Conservation (phyloP, 2,113 vertebrate species). For the Alces alces region DNA sequence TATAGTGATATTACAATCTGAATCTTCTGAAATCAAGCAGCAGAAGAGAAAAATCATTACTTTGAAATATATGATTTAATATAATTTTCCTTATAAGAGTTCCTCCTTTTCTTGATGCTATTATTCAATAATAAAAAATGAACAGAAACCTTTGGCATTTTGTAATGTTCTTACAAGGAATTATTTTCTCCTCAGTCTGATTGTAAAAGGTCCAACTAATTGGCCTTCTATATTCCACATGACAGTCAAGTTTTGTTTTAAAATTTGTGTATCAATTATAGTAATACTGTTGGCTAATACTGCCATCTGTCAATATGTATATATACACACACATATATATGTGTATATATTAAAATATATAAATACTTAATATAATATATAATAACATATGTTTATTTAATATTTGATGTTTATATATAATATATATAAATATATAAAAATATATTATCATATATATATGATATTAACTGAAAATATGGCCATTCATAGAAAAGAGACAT, state of each 20-base stretch:
- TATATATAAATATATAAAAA: too few species aligned
- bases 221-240: neutral
- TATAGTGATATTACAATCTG: neutral
- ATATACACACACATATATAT: neutral
- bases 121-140: neutral
- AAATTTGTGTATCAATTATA: neutral
- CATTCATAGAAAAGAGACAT: neutral
- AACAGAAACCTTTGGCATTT: neutral
- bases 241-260: neutral
- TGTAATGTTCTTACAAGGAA: neutral
- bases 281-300: neutral
- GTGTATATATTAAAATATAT: neutral
- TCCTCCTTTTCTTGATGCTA: neutral
- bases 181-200: neutral
- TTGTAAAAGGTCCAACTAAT: neutral
- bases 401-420: too few species aligned
- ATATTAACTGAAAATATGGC: neutral
- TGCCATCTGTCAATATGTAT: neutral
- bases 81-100: constrained; percentile 36
- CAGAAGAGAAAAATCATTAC: constrained; percentile 26
- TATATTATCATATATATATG: neutral
- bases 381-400: too few species aligned
- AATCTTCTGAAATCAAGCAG: constrained; percentile 61
- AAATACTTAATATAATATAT: too few species aligned
- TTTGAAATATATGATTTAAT: constrained; percentile 31